Evolutionary conservation across 2,797 vertebrate genomes (phyloP), one percentile per base, ranked within the genome.

Genomic region (Gymnothorax javanicus): DNA sequence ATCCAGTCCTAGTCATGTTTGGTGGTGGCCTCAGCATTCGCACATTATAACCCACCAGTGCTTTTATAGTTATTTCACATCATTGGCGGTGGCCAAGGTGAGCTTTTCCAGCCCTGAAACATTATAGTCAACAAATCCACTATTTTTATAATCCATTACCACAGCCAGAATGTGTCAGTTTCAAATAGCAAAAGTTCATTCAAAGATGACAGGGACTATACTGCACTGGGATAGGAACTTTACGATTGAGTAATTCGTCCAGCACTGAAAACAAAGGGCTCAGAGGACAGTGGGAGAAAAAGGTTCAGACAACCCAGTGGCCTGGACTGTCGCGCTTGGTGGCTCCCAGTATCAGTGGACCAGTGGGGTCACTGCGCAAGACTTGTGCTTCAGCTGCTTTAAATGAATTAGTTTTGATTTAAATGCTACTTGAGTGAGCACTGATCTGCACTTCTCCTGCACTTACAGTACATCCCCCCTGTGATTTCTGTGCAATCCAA

Each of bases 381-480:
- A 15, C 20, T 43, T 81, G 54, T n/a, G 27, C 56, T 81, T 23
- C 50, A 13, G 77, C 50, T 23, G 52, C 50, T 54, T 8, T 81
- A 23, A 81, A 81, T 81, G 7, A n/a, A 81, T 81, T 81, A 54
- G 50, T 50, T 56, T 56, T 56, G 77, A 81, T 56, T 54, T 56
- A 81, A 15, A 15, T n/a, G 52, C 20, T 81, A 23, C 23, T 56
- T 81, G 1, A 56, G 77, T 81, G 7, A 56, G 77, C 50, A n/a
- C 52, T 81, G 77, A 7, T 56, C 77, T 81, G 77, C 4, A 81
- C 50, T 81, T n/a, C n/a, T n/a, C n/a, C n/a, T n/a, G n/a, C n/a
- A n/a, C n/a, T n/a, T n/a, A n/a, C n/a, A n/a, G n/a, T n/a, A 81
- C 20, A 81, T 54, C n/a, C 17, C 52, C 23, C 9, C 52, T 54